Conservation (phyloP, 2,797 vertebrate species). For the Poecilia gillii region DNA sequence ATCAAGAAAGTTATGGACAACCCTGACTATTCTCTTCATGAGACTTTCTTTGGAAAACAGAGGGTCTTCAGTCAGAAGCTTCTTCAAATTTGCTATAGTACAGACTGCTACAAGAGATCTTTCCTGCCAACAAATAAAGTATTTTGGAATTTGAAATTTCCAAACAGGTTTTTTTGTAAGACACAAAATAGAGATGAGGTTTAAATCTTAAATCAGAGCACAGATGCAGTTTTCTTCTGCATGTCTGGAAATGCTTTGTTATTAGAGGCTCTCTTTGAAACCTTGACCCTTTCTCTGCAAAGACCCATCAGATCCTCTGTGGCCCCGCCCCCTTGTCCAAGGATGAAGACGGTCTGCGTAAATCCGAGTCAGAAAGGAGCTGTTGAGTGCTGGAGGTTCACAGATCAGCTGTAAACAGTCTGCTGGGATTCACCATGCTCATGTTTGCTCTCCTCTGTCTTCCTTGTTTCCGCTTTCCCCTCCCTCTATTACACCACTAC, state of each 20-base stretch:
- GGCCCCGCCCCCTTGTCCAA: slow-evolving; percentile 53
- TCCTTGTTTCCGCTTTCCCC: slow-evolving; percentile 35
- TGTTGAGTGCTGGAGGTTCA: slow-evolving; percentile 45
- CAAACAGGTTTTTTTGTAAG: not conserved
- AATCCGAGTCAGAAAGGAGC: slow-evolving; percentile 16
- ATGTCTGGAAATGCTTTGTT: slow-evolving; percentile 52
- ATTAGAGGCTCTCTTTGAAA: slow-evolving; percentile 41
- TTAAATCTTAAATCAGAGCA: slow-evolving; percentile 11
- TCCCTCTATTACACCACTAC: slow-evolving; percentile 22
- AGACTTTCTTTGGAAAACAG: too few species aligned
- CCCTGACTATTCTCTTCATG: too few species aligned
- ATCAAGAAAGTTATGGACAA: too few species aligned
- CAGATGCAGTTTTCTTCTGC: slow-evolving; percentile 12
- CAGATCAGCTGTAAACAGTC: slow-evolving; percentile 45
- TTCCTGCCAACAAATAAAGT: too few species aligned
- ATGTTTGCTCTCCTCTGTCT: slow-evolving; percentile 53
- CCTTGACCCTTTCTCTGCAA: slow-evolving; percentile 40
- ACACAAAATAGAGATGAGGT: not conserved
- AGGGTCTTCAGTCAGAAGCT: too few species aligned
- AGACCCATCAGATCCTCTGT: slow-evolving; percentile 30
- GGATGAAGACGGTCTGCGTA: slow-evolving; percentile 29
- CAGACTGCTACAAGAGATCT: too few species aligned
- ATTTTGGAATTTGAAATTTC: not conserved
- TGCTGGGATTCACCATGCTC: slow-evolving; percentile 58
- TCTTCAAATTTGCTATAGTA: too few species aligned